Conservation (phyloP, 2,797 vertebrate species). For the Carapus acus region DNA sequence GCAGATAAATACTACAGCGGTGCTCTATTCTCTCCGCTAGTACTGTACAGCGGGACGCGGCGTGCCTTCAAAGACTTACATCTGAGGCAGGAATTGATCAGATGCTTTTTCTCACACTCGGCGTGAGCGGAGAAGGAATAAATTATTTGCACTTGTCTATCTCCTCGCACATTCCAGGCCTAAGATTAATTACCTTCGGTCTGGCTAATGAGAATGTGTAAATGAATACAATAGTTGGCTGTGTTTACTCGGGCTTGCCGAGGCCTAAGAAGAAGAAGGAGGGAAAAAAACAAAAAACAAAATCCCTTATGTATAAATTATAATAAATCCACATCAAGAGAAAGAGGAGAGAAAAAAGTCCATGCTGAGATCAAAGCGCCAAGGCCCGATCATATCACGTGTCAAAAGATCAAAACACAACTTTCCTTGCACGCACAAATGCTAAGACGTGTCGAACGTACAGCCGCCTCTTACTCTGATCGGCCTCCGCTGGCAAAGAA, state of each 20-base stretch:
- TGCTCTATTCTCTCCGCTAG: too few relatives aligned
- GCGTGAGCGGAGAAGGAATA: slow-evolving; percentile 61
- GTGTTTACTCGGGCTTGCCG: slow-evolving; percentile 73
- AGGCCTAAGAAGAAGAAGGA: slow-evolving; percentile 62
- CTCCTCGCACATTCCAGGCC: slow-evolving; percentile 47
- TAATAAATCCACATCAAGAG: slow-evolving; percentile 72
- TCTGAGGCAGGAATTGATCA: slow-evolving; percentile 70
- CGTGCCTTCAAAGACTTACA: slow-evolving; percentile 64
- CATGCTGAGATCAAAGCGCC: slow-evolving; percentile 72
- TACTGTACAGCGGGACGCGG: slow-evolving; percentile 36
- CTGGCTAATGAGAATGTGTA: slow-evolving; percentile 73
- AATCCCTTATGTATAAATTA: slow-evolving; percentile 81
- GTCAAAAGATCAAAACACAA: slow-evolving; percentile 72
- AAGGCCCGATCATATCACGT: slow-evolving; percentile 62
- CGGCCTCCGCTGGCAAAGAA: slow-evolving; percentile 13
- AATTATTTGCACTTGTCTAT: slow-evolving; percentile 64
- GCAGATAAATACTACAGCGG: slow-evolving; percentile 46
- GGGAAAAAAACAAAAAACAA: too few relatives aligned
- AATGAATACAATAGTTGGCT: slow-evolving; percentile 71
- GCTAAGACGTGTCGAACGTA: slow-evolving; percentile 52
- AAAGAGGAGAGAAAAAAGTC: slow-evolving; percentile 42
- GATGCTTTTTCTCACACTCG: slow-evolving; percentile 65
- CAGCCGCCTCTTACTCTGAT: slow-evolving; percentile 22
- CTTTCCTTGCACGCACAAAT: slow-evolving; percentile 50
- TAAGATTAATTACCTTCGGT: slow-evolving; percentile 71